A percentile compares a stretch with the other conserved stretches of the same genome.
These are phyloP conservation scores for Solenopsis fugax DNA, from an alignment of 1,140 invertebrate genomes.

Conservation along the genomic window DNA sequence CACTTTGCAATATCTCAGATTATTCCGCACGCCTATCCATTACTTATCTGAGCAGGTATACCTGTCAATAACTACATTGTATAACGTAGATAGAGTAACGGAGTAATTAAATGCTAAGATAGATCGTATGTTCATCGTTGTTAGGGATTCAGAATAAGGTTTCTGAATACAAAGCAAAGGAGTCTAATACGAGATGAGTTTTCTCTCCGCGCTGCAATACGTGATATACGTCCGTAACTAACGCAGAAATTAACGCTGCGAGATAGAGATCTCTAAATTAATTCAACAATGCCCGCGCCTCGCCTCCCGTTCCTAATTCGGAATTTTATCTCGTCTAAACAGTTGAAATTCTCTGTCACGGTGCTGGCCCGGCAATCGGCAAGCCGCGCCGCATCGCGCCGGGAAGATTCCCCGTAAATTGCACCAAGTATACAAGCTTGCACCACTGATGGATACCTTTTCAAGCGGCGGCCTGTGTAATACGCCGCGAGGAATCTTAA, in stretches of 20 bases:
- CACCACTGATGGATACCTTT: constrained; percentile 40
- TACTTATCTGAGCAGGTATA: constrained; percentile 53
- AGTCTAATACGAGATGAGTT: not conserved
- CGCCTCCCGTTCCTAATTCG: not conserved
- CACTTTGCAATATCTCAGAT: constrained; percentile 58
- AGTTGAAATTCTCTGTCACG: constrained; percentile 16
- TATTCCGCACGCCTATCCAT: constrained; percentile 59
- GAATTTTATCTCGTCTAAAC: constrained; percentile 13
- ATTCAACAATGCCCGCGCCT: not conserved
- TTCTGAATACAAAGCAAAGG: not conserved
- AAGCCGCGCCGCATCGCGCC: not conserved
- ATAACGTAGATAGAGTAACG: constrained; percentile 25
- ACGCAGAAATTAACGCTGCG: not conserved
- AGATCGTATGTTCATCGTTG: not conserved
- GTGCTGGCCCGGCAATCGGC: not conserved
- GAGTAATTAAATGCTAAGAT: constrained; percentile 51
- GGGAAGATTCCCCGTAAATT: constrained; percentile 42
- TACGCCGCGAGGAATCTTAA: constrained; percentile 60
- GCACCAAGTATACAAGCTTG: constrained; percentile 3
- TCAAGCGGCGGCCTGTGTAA: constrained; percentile 30
- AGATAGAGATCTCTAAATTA: constrained; percentile 12
- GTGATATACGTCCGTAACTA: not conserved
- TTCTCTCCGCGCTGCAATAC: not conserved
- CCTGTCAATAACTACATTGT: constrained; percentile 45
- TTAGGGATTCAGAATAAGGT: not conserved